Conservation (phyloP, 2,797 vertebrate species). For the Garrulus glandarius region DNA sequence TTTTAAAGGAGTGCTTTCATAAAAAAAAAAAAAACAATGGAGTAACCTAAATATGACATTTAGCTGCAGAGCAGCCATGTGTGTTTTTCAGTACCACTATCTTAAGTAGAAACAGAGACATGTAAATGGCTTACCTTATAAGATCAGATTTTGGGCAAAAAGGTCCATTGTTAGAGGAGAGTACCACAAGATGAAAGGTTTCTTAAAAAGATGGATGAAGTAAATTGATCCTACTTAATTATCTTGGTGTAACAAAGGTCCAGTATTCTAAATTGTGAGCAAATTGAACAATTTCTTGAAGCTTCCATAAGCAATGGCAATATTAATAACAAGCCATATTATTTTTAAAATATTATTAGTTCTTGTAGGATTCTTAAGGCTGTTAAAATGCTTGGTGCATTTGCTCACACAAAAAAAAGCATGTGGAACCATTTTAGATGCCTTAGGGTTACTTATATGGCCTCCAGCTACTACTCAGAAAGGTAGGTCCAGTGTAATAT, state of each 20-base stretch:
- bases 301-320: neutral
- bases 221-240: neutral
- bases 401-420: neutral
- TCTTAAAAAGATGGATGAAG: neutral
- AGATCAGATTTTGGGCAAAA: neutral
- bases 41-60: neutral
- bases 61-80: neutral
- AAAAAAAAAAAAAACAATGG: neutral
- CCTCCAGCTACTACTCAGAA: neutral
- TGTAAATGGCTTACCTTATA: neutral
- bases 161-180: neutral
- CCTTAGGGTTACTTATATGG: neutral
- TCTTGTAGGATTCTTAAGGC: neutral
- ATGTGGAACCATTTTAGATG: neutral
- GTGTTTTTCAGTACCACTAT: neutral
- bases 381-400: neutral
- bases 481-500: neutral
- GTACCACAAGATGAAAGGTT: neutral
- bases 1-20: neutral
- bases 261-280: neutral
- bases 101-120: neutral
- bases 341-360: neutral
- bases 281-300: neutral
- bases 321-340: neutral
- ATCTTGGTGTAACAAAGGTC: neutral